phyloP scores from a whole-genome alignment of 2,113 vertebrate species.

The Willisornis vidua region DNA sequence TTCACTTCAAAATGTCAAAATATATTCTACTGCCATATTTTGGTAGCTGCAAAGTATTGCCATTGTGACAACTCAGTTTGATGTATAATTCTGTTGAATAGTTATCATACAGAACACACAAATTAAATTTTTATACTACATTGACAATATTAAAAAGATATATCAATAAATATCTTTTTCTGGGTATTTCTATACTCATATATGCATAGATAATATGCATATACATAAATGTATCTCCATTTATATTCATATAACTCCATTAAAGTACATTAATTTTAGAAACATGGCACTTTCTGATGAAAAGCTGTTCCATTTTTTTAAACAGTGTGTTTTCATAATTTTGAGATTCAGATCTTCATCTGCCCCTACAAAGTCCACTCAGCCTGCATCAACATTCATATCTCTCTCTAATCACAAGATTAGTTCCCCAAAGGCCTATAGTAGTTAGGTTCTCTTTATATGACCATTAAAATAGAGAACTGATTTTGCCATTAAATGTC shows the following conservation, averaged over 20 bases:
- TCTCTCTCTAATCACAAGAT: background rate
- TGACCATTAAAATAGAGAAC: conserved; percentile 13
- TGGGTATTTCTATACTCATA: background rate
- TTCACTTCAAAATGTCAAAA: background rate
- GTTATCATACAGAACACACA: background rate
- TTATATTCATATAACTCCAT: background rate
- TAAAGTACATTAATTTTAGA: background rate
- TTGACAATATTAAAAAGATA: background rate
- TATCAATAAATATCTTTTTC: background rate
- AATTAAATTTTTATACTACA: background rate
- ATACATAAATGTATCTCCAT: background rate
- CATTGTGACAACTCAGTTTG: background rate
- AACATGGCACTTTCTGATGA: background rate
- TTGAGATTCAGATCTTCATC: background rate
- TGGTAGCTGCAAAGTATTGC: background rate
- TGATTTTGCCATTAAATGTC: background rate
- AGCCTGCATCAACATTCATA: background rate
- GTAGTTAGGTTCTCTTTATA: conserved; percentile 4
- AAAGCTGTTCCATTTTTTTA: background rate
- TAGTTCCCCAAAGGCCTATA: background rate
- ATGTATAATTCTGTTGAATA: background rate
- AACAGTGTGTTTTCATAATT: background rate
- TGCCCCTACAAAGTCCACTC: background rate
- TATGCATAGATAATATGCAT: background rate
- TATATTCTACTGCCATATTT: background rate